These are phyloP conservation scores for Picus viridis DNA, from an alignment of 2,797 vertebrate species.

Conservation along the genomic window DNA sequence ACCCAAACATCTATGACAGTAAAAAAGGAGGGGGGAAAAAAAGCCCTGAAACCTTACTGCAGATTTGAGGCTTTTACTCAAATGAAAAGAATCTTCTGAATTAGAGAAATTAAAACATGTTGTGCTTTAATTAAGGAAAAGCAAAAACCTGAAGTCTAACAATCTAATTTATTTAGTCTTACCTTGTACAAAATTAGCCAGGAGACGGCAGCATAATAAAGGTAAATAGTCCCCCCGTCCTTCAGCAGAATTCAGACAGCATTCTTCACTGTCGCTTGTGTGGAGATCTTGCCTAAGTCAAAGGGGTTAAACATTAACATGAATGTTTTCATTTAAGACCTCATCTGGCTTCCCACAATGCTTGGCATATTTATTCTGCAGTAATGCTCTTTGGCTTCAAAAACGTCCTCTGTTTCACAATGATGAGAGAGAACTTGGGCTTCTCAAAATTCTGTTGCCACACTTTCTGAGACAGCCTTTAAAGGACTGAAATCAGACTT, in stretches of 20 bases:
- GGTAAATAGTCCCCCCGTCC: conserved; percentile 10
- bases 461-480: not conserved
- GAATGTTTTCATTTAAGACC: not conserved
- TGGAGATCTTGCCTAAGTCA: not conserved
- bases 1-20: not conserved
- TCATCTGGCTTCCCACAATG: not conserved
- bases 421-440: not conserved
- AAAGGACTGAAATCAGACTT: not conserved
- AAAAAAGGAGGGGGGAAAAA: not conserved
- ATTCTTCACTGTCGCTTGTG: not conserved
- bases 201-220: conserved; percentile 32
- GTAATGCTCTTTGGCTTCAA: not conserved
- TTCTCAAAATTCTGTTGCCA: not conserved
- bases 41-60: not conserved
- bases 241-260: conserved; percentile 22
- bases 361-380: not conserved
- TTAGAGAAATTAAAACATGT: not conserved
- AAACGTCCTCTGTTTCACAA: not conserved
- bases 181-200: not conserved
- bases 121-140: not conserved
- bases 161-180: not conserved
- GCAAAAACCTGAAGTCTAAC: not conserved
- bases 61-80: not conserved
- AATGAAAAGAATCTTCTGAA: not conserved
- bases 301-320: conserved; percentile 29